These are phyloP conservation scores for Andrena dorsata DNA, from an alignment of 2,888 invertebrate genomes.

Conservation along the genomic window DNA sequence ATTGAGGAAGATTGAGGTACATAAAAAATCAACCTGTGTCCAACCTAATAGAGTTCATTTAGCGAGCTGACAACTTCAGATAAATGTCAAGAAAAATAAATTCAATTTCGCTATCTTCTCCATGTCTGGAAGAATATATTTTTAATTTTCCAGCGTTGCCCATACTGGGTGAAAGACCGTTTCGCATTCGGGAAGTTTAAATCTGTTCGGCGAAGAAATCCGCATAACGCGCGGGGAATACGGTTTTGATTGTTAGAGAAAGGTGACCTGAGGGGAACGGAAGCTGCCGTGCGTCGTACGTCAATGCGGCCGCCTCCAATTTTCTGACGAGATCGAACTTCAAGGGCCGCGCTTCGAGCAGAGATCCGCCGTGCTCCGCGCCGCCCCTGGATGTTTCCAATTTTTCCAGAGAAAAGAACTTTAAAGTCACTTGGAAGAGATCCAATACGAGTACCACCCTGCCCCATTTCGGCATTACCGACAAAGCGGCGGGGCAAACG, in stretches of 20 bases:
- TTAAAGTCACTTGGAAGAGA: conserved; percentile 64
- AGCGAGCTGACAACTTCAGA: too few species aligned
- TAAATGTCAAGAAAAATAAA: too few species aligned
- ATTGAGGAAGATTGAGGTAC: too few species aligned
- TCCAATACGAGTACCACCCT: conserved; percentile 54
- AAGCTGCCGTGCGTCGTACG: background rate
- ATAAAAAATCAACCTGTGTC: too few species aligned
- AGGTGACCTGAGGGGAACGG: background rate
- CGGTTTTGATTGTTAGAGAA: conserved; percentile 34
- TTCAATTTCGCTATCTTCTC: too few species aligned
- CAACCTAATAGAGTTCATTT: too few species aligned
- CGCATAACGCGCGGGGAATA: conserved; percentile 18
- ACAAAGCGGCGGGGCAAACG: conserved; percentile 61
- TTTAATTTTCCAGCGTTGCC: background rate
- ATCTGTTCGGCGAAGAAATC: conserved; percentile 28
- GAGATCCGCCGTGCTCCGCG: conserved; percentile 46
- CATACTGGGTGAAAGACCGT: background rate
- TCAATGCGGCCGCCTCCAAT: conserved; percentile 53
- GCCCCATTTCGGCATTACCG: conserved; percentile 59
- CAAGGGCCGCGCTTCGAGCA: conserved; percentile 17
- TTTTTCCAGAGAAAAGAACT: conserved; percentile 61
- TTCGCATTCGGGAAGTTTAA: conserved; percentile 34
- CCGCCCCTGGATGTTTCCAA: conserved; percentile 65
- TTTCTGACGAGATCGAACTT: conserved; percentile 53
- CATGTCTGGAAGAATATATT: too few species aligned